A percentile compares a stretch with the other conserved stretches of the same genome.
Conservation (phyloP, 2,888 invertebrate genomes). For the Scelioninae gen. 2 region DNA sequence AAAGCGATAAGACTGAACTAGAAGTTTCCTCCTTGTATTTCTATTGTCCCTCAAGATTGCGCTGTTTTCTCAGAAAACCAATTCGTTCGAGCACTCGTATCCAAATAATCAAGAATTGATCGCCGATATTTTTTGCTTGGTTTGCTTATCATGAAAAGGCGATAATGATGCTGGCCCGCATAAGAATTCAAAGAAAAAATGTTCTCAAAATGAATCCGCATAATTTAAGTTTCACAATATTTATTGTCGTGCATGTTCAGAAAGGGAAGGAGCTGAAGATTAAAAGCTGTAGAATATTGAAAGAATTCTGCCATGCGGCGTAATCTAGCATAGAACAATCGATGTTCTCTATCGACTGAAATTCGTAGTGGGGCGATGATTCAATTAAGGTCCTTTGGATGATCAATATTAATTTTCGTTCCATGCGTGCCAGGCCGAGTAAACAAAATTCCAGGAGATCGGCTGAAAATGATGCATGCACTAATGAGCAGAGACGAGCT, state of each 20-base stretch:
- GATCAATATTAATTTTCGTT: conserved; percentile 46
- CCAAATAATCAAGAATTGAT: conserved; percentile 29
- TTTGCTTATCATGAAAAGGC: conserved; percentile 49
- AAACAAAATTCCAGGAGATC: conserved; percentile 51
- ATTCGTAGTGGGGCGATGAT: background rate
- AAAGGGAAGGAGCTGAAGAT: background rate
- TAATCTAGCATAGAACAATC: no score
- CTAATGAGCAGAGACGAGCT: conserved; percentile 56
- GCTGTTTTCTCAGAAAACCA: conserved; percentile 19
- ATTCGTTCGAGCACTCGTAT: background rate
- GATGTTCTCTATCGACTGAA: background rate
- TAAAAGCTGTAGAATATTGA: no score
- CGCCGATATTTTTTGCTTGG: conserved; percentile 18
- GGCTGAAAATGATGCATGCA: conserved; percentile 55
- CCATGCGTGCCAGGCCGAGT: conserved; percentile 37
- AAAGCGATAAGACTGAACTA: background rate
- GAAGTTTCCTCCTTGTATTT: background rate
- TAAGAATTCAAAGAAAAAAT: conserved; percentile 36
- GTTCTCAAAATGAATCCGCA: conserved; percentile 35
- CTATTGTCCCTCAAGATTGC: background rate
- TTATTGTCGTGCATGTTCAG: conserved; percentile 16
- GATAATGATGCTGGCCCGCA: conserved; percentile 50
- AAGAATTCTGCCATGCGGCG: no score
- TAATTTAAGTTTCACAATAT: conserved; percentile 36
- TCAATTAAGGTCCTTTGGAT: conserved; percentile 25